A percentile compares a stretch with the other conserved stretches of the same genome.
Conservation (phyloP, 2,888 invertebrate genomes). For the Villa cingulata region DNA sequence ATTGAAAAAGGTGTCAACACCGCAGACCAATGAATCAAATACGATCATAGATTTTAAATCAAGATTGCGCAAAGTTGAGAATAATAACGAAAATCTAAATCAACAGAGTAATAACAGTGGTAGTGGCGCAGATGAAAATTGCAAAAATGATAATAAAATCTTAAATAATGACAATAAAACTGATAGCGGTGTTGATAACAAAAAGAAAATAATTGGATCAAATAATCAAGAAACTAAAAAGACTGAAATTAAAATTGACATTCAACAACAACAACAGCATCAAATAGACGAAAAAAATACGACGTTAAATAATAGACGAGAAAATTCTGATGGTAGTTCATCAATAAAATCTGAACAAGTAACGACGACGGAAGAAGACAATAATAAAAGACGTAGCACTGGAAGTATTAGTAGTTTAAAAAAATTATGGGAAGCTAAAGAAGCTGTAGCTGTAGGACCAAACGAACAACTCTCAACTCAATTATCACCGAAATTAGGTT, state of each 20-base stretch:
- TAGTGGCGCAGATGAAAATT: background rate
- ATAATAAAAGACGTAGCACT: slow-evolving; percentile 79
- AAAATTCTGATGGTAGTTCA: slow-evolving; percentile 31
- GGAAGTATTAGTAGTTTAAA: slow-evolving; percentile 87
- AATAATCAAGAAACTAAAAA: slow-evolving; percentile 25
- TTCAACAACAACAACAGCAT: slow-evolving; percentile 27
- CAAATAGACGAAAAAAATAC: background rate
- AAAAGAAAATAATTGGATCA: slow-evolving; percentile 5
- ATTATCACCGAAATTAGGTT: slow-evolving; percentile 38
- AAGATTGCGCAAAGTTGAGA: slow-evolving; percentile 66
- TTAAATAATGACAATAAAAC: slow-evolving; percentile 7
- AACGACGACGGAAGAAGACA: background rate
- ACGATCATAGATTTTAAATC: slow-evolving; percentile 75
- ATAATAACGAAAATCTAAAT: slow-evolving; percentile 25
- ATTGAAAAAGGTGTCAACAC: slow-evolving; percentile 42
- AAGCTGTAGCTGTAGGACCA: slow-evolving; percentile 31
- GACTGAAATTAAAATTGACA: slow-evolving; percentile 38
- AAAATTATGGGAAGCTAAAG: slow-evolving; percentile 82
- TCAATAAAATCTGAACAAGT: slow-evolving; percentile 30
- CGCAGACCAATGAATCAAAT: slow-evolving; percentile 42
- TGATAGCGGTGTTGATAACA: background rate
- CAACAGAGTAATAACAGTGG: slow-evolving; percentile 6
- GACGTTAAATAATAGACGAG: slow-evolving; percentile 33
- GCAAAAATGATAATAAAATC: slow-evolving; percentile 3
- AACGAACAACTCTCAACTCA: slow-evolving; percentile 13